These are phyloP conservation scores for Amiota mariae DNA, from an alignment of 2,888 invertebrate species.

Conservation along the genomic window DNA sequence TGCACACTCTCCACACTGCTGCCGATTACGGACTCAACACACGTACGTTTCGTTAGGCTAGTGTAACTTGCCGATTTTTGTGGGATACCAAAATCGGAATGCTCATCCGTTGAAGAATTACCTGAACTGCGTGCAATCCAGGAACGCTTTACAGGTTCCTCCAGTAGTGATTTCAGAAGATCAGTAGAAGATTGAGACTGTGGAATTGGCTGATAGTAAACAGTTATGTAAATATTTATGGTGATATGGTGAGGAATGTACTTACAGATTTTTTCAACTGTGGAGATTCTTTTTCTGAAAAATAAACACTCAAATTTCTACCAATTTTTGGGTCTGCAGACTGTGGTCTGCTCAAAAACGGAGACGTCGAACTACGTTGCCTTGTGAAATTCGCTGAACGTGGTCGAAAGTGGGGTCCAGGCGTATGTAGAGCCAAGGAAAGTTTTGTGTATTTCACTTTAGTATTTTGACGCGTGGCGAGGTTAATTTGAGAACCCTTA, in stretches of 20 bases:
- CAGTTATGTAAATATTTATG: slow-evolving; percentile 18
- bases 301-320: slow-evolving; percentile 52
- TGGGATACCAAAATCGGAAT: slow-evolving; percentile 57
- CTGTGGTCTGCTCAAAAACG: slow-evolving; percentile 67
- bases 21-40: slow-evolving; percentile 41
- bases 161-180: slow-evolving; percentile 70
- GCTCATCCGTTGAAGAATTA: slow-evolving; percentile 63
- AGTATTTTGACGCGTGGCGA: slow-evolving; percentile 71
- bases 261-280: slow-evolving; percentile 48
- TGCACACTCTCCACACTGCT: slow-evolving; percentile 63
- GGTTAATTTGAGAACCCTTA: slow-evolving; percentile 73
- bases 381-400: slow-evolving; percentile 70
- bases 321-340: slow-evolving; percentile 72
- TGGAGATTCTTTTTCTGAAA: slow-evolving; percentile 54
- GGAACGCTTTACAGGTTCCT: slow-evolving; percentile 74
- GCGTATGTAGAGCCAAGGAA: slow-evolving; percentile 42
- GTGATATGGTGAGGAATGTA: slow-evolving; percentile 5
- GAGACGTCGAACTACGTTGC: slow-evolving; percentile 65
- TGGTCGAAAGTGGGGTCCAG: slow-evolving; percentile 61
- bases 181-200: slow-evolving; percentile 69
- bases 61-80: slow-evolving; percentile 48
- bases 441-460: slow-evolving; percentile 68
- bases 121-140: slow-evolving; percentile 72
- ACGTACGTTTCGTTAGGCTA: slow-evolving; percentile 47
- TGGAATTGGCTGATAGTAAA: slow-evolving; percentile 46